phyloP scores from a whole-genome alignment of 2,797 vertebrate species.

The Hoplostethus atlanticus region DNA sequence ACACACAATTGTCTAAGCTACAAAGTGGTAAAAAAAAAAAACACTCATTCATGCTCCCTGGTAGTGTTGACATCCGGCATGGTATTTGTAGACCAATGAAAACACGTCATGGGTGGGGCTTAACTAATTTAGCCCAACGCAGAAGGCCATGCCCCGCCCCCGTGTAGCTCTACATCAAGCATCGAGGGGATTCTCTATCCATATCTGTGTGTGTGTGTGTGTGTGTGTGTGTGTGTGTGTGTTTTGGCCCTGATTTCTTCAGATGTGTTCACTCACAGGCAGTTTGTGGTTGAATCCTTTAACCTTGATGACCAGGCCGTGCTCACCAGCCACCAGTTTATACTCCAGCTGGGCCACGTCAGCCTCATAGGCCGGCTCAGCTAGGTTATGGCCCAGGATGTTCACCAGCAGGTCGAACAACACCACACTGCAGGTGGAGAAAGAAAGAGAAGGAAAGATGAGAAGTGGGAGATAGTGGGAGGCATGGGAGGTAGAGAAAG shows the following conservation, averaged over 20 bases:
- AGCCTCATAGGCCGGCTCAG: conserved; percentile 95
- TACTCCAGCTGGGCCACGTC: conserved; percentile 95
- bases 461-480: neutral
- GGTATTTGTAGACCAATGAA: no score
- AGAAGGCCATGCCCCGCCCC: no score
- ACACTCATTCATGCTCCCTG: no score
- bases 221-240: neutral
- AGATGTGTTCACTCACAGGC: conserved; percentile 85
- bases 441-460: neutral
- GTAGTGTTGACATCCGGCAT: no score
- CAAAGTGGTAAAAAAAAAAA: no score
- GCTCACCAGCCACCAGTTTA: conserved; percentile 92
- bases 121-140: no score
- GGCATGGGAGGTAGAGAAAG: neutral
- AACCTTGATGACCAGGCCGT: conserved; percentile 92
- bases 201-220: no score
- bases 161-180: no score
- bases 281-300: conserved; percentile 98
- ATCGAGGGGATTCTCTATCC: no score
- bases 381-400: conserved; percentile 93
- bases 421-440: conserved; percentile 84
- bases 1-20: no score
- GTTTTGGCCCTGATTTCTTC: neutral
- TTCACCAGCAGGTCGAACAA: conserved; percentile 95
- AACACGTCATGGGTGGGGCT: no score